Evolutionary conservation across 2,888 invertebrate genomes (phyloP).

Genomic region (Lomographa bimaculata): DNA sequence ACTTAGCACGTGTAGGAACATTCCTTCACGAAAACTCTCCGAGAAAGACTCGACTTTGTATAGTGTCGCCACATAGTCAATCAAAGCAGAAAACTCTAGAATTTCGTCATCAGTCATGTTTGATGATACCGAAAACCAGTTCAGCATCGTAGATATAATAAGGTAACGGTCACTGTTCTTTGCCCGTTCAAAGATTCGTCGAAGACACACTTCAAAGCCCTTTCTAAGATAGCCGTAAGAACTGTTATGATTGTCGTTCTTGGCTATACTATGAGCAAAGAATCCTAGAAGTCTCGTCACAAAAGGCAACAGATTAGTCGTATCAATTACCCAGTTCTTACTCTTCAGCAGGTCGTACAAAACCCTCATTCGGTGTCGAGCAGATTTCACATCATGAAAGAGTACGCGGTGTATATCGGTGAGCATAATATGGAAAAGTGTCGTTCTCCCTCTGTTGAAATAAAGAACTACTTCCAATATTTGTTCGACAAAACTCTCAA

Average conservation of each 20-base stretch:
- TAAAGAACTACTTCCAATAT: conserved; percentile 57
- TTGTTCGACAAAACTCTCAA: conserved; percentile 56
- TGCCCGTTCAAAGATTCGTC: conserved; percentile 75
- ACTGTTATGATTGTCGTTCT: conserved; percentile 34
- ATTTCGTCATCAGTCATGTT: conserved; percentile 65
- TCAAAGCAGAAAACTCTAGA: conserved; percentile 77
- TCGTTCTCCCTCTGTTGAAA: conserved; percentile 50
- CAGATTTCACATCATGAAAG: conserved; percentile 54
- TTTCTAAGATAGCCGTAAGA: conserved; percentile 63
- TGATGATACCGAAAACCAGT: conserved; percentile 69
- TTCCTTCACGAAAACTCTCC: conserved; percentile 68
- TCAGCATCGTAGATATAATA: conserved; percentile 75
- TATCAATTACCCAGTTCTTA: conserved; percentile 70
- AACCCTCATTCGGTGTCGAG: conserved; percentile 71
- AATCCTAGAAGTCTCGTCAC: conserved; percentile 72
- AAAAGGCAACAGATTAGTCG: conserved; percentile 58
- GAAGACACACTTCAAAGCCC: conserved; percentile 81
- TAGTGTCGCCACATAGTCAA: conserved; percentile 77
- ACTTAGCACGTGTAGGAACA: conserved; percentile 72
- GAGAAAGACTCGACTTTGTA: conserved; percentile 65
- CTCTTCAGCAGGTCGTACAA: conserved; percentile 75
- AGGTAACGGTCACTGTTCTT: conserved; percentile 69
- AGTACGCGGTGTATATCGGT: conserved; percentile 57
- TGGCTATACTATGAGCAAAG: conserved; percentile 66
- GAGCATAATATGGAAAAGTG: conserved; percentile 54